Conservation (phyloP, 2,797 vertebrate genomes). For the Phylloscopus collybita region DNA sequence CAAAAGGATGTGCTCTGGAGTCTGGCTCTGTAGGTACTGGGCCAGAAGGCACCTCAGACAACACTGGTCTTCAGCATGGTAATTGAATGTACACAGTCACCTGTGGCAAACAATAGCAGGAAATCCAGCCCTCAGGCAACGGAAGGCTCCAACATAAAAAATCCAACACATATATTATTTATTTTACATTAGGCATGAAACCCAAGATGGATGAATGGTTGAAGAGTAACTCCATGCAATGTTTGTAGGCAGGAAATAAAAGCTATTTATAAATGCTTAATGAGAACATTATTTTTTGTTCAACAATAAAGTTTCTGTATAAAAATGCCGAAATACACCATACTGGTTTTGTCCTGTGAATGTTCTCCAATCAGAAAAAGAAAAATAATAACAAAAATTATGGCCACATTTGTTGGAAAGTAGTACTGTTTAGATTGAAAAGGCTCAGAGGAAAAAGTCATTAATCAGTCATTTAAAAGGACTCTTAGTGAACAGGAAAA, state of each 20-base stretch:
- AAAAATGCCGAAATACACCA: neutral
- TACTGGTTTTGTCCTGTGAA: neutral
- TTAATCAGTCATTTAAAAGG: neutral
- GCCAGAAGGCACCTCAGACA: neutral
- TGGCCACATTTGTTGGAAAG: neutral
- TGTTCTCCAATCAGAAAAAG: neutral
- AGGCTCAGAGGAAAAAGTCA: neutral
- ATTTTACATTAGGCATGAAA: neutral
- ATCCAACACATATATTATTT: neutral
- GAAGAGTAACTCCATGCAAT: neutral
- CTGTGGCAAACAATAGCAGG: conserved; percentile 23
- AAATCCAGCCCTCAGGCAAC: neutral
- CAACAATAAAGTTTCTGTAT: neutral
- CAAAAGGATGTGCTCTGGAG: neutral
- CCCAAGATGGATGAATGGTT: neutral
- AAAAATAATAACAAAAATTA: neutral
- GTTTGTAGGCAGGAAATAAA: conserved; percentile 29
- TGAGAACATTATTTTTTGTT: neutral
- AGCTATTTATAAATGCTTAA: conserved; percentile 16
- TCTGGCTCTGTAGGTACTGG: neutral
- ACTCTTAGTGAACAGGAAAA: neutral
- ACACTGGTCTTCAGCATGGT: neutral
- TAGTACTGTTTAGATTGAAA: neutral
- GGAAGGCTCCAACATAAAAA: neutral
- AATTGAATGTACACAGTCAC: neutral